A percentile compares a stretch with the other conserved stretches of the same genome.
phyloP scores from a whole-genome alignment of 2,888 invertebrate genomes.

The Deilephila porcellus region DNA sequence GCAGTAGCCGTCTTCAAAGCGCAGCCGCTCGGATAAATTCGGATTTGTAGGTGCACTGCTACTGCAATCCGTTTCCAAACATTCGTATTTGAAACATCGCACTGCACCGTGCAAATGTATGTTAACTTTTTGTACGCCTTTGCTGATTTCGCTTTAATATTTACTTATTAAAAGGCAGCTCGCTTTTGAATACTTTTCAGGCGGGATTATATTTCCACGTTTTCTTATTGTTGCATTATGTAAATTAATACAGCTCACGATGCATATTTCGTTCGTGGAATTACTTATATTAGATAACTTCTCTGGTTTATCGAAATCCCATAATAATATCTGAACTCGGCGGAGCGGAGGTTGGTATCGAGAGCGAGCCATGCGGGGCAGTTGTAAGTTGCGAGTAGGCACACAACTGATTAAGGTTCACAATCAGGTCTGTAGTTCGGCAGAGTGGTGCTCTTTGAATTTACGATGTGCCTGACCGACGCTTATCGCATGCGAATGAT shows the following conservation, averaged over 20 bases:
- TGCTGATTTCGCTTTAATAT: slow-evolving; percentile 11
- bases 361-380: slow-evolving; percentile 25
- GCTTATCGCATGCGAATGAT: slow-evolving; percentile 85
- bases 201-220: background rate
- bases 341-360: slow-evolving; percentile 12
- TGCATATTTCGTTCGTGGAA: slow-evolving; percentile 23
- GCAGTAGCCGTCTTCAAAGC: slow-evolving; percentile 71
- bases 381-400: slow-evolving; percentile 56
- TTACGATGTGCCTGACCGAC: slow-evolving; percentile 84
- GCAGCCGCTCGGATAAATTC: slow-evolving; percentile 72
- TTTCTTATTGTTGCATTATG: slow-evolving; percentile 20
- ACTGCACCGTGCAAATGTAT: slow-evolving; percentile 30
- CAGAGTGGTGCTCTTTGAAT: slow-evolving; percentile 81
- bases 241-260: slow-evolving; percentile 14
- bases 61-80: slow-evolving; percentile 52
- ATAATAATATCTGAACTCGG: slow-evolving; percentile 37
- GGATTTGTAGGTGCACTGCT: slow-evolving; percentile 59
- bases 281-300: slow-evolving; percentile 25
- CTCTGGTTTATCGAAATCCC: slow-evolving; percentile 34
- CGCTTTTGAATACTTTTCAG: background rate
- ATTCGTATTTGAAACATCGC: slow-evolving; percentile 47
- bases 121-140: slow-evolving; percentile 32
- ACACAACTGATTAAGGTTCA: slow-evolving; percentile 77
- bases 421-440: slow-evolving; percentile 83
- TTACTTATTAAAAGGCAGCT: slow-evolving; percentile 4